Evolutionary conservation across 1,140 invertebrate genomes (phyloP), one percentile per base, ranked within the genome.

Genomic region (Akabosia matsudoensis): DNA sequence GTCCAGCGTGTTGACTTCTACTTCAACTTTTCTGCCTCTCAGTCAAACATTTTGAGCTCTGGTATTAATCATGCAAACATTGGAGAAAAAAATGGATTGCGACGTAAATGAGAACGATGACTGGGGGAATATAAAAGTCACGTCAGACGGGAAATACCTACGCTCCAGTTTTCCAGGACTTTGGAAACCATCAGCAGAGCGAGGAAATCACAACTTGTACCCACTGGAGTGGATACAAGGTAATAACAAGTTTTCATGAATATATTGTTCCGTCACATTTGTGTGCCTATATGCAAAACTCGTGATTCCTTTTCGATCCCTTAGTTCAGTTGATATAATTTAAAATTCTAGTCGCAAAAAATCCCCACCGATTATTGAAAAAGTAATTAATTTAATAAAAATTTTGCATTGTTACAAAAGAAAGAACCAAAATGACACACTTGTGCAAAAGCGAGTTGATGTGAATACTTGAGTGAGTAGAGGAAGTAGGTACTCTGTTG

Each of bases 81-180:
- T n/a, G n/a, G n/a, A n/a, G n/a, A n/a, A n/a, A 56, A 56, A 56
- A 31, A 67, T 67, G 61, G 28, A 67, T 31, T 10, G 7, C 24
- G 61, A 67, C 61, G 31, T 67, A 13, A 67, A 67, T 67, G 61
- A 67, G 31, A 67, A 67, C 30, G 28, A 13, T 67, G 61, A 30
- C 61, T 67, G 61, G 61, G 7, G 31, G 31, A 67, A 67, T 67
- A 30, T 67, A 13, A 67, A 31, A 31, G 61, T 30, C 7, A 61
- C 10, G 10, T 2, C 30, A 30, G 61, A 67, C n/a, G 61, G 61
- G 31, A 67, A 67, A n/a, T 67, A 30, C 22, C 30, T 67, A 3
- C 24, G 30, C 13, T 67, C 61, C 22, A 67, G 26, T 10, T 67
- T 67, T 67, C 61, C 61, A 28, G 30, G 61, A n/a, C 30, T 67